Evolutionary conservation across 2,888 invertebrate species (phyloP).

Genomic region (Limenitis camilla): DNA sequence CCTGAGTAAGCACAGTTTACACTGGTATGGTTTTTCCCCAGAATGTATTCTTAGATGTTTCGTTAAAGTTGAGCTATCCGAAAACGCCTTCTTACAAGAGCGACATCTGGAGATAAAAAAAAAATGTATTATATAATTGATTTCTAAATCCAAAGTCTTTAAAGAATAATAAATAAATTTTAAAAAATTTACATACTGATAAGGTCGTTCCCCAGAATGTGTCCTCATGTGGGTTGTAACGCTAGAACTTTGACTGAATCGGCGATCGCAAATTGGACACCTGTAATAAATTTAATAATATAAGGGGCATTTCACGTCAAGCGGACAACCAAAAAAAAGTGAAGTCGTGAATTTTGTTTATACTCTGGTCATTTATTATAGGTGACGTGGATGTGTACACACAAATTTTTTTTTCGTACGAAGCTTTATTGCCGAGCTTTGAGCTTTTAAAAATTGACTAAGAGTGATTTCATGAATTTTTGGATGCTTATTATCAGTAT

Average conservation of each 20-base stretch:
- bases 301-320: no score
- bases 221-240: conserved; percentile 99
- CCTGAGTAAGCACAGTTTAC: conserved; percentile 94
- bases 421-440: no score
- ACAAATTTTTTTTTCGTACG: no score
- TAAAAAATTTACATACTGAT: conserved; percentile 70
- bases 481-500: no score
- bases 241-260: conserved; percentile 95
- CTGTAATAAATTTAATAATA: no score
- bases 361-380: no score
- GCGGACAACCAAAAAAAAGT: no score
- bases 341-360: no score
- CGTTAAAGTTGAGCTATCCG: conserved; percentile 97
- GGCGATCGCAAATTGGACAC: conserved; percentile 96
- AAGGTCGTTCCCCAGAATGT: conserved; percentile 99
- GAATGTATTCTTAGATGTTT: conserved; percentile 94
- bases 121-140: neutral
- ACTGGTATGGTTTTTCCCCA: conserved; percentile 98
- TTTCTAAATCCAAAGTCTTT: no score
- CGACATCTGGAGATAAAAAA: conserved; percentile 77
- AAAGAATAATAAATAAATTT: neutral
- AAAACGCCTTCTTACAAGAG: conserved; percentile 98
- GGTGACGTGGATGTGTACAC: no score
- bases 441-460: no score
- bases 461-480: no score